Conservation (phyloP, 2,888 invertebrate genomes). For the Lutraria lutraria region DNA sequence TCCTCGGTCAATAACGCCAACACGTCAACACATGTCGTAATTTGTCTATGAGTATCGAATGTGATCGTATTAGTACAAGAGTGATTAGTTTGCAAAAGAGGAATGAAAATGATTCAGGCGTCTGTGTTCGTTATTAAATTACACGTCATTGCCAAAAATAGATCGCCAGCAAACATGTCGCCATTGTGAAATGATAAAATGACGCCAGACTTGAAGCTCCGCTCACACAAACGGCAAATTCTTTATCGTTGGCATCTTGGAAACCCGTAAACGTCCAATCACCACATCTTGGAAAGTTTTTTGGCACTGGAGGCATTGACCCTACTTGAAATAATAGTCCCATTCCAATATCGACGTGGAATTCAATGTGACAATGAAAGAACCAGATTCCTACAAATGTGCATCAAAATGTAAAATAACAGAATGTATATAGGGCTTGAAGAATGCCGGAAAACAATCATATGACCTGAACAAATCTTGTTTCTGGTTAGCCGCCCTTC, state of each 20-base stretch:
- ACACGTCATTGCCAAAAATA: neutral
- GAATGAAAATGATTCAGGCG: no score
- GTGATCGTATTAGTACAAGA: no score
- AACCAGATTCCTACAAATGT: slow-evolving; percentile 93
- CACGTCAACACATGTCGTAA: no score
- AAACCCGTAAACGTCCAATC: slow-evolving; percentile 87
- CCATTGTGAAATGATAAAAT: neutral
- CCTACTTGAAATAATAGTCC: slow-evolving; percentile 94
- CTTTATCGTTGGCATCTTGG: slow-evolving; percentile 41
- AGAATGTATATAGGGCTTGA: no score
- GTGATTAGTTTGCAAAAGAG: no score
- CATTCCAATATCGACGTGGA: slow-evolving; percentile 97
- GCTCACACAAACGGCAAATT: neutral
- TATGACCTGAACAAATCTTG: no score
- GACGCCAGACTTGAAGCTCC: slow-evolving; percentile 24
- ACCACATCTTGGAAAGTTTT: slow-evolving; percentile 93
- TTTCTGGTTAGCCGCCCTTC: no score
- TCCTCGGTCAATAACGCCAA: no score
- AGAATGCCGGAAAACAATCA: no score
- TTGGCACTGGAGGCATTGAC: slow-evolving; percentile 90
- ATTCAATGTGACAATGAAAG: slow-evolving; percentile 97
- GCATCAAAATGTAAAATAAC: no score
- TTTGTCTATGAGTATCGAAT: no score
- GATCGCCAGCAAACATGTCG: neutral
- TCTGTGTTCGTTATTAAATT: no score